A percentile compares a stretch with the other conserved stretches of the same genome.
These are phyloP conservation scores for Nematolebias whitei DNA, from an alignment of 2,113 vertebrate genomes.

Conservation along the genomic window DNA sequence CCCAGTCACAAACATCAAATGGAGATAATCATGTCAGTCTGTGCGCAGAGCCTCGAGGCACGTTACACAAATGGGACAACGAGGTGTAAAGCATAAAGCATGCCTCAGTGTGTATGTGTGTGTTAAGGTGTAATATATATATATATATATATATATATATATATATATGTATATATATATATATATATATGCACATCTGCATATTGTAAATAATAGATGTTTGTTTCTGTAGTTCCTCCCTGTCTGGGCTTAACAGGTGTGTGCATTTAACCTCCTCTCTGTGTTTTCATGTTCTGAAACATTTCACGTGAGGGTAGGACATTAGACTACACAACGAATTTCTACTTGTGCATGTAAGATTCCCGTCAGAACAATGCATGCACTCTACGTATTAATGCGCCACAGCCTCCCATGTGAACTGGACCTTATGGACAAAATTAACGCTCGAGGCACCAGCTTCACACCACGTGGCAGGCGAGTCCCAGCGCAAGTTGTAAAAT, in stretches of 20 bases:
- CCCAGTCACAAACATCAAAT: conserved; percentile 50
- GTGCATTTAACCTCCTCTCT: conserved; percentile 4
- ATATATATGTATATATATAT: conserved; percentile 58
- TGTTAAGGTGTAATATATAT: conserved; percentile 54
- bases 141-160: conserved; percentile 55
- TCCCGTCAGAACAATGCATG: conserved; percentile 26
- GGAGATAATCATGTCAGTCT: conserved; percentile 58
- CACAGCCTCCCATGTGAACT: conserved; percentile 18
- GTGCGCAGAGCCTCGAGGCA: conserved; percentile 32
- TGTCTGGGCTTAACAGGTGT: conserved; percentile 3
- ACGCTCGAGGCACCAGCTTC: conserved; percentile 37
- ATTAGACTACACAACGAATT: conserved; percentile 6
- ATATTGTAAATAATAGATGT: conserved; percentile 55
- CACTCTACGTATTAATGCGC: conserved; percentile 21
- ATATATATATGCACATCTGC: conserved; percentile 50
- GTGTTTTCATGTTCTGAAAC: conserved; percentile 12
- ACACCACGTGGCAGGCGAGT: conserved; percentile 34
- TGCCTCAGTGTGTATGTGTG: conserved; percentile 3
- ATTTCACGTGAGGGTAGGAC: conserved; percentile 12
- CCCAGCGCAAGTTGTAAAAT: conserved; percentile 56
- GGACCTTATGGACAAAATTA: conserved; percentile 51
- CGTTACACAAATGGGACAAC: conserved; percentile 29
- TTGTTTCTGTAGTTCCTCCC: conserved; percentile 15
- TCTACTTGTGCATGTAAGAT: conserved; percentile 23
- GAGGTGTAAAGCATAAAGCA: conserved; percentile 32